Evolutionary conservation across 2,888 invertebrate genomes (phyloP).

Genomic region (Mythimna impura): DNA sequence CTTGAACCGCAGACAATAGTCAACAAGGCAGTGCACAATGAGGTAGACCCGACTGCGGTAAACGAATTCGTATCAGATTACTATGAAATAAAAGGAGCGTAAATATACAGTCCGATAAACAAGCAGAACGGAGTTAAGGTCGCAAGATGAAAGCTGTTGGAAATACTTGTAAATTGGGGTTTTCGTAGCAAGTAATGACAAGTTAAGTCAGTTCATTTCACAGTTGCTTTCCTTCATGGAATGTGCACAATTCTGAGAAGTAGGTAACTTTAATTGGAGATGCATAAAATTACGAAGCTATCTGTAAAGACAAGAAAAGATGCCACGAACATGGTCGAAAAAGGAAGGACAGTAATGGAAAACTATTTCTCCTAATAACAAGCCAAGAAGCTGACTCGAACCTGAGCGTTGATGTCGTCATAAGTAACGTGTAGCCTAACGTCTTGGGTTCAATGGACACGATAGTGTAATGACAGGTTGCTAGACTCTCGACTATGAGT

Average conservation of each 20-base stretch:
- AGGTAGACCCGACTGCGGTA: slow-evolving; percentile 67
- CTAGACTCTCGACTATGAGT: slow-evolving; percentile 28
- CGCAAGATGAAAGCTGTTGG: slow-evolving; percentile 74
- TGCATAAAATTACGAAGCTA: slow-evolving; percentile 7
- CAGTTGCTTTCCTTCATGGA: slow-evolving; percentile 46
- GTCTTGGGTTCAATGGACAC: slow-evolving; percentile 52
- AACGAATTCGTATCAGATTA: slow-evolving; percentile 76
- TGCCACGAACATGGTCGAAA: neutral
- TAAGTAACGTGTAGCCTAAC: slow-evolving; percentile 38
- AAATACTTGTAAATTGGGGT: slow-evolving; percentile 58
- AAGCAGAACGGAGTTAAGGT: slow-evolving; percentile 78
- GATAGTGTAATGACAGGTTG: slow-evolving; percentile 55
- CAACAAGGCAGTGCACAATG: slow-evolving; percentile 68
- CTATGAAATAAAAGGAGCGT: slow-evolving; percentile 82
- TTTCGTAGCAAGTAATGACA: slow-evolving; percentile 51
- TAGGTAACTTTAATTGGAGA: slow-evolving; percentile 36
- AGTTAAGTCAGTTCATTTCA: slow-evolving; percentile 43
- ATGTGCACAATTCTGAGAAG: slow-evolving; percentile 36
- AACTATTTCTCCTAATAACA: neutral
- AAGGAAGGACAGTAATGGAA: slow-evolving; percentile 14
- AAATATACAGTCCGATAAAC: slow-evolving; percentile 81
- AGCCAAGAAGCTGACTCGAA: slow-evolving; percentile 2
- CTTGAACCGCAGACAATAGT: slow-evolving; percentile 70
- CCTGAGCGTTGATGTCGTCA: slow-evolving; percentile 20
- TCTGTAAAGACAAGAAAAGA: neutral